These are phyloP conservation scores for Hybognathus amarus DNA, from an alignment of 2,797 vertebrate genomes.

Conservation along the genomic window DNA sequence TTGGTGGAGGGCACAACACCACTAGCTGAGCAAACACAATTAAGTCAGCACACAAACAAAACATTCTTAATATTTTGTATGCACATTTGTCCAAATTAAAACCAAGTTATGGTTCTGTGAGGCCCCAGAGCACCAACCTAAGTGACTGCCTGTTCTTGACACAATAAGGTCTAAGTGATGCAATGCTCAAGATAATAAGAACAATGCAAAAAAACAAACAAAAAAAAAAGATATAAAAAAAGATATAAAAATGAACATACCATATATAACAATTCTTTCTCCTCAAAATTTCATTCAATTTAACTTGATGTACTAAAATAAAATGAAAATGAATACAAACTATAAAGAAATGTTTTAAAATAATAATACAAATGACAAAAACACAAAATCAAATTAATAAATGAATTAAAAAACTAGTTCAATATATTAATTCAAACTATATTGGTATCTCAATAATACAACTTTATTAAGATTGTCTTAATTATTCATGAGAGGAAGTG, in stretches of 20 bases:
- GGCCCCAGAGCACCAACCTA: background rate
- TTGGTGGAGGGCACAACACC: background rate
- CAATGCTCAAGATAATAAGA: background rate
- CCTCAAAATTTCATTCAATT: background rate
- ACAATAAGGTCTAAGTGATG: background rate
- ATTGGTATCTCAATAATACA: too few relatives aligned
- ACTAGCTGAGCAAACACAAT: background rate
- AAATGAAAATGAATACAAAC: background rate
- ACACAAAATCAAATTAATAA: background rate
- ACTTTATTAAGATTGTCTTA: too few relatives aligned
- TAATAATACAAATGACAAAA: too few relatives aligned
- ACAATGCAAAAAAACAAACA: background rate
- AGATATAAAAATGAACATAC: background rate
- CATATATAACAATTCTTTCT: background rate
- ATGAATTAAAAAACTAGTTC: background rate
- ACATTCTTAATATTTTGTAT: slow-evolving; percentile 3
- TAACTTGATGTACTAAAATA: background rate
- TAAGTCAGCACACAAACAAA: background rate
- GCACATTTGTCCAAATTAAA: slow-evolving; percentile 11
- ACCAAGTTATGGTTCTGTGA: background rate
- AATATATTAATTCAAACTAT: background rate
- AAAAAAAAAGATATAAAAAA: too few relatives aligned
- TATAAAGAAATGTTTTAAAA: too few relatives aligned
- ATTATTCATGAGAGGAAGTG: too few relatives aligned
- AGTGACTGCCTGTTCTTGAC: background rate